Evolutionary conservation across 2,113 vertebrate genomes (phyloP).

Genomic region (Ondatra zibethicus): DNA sequence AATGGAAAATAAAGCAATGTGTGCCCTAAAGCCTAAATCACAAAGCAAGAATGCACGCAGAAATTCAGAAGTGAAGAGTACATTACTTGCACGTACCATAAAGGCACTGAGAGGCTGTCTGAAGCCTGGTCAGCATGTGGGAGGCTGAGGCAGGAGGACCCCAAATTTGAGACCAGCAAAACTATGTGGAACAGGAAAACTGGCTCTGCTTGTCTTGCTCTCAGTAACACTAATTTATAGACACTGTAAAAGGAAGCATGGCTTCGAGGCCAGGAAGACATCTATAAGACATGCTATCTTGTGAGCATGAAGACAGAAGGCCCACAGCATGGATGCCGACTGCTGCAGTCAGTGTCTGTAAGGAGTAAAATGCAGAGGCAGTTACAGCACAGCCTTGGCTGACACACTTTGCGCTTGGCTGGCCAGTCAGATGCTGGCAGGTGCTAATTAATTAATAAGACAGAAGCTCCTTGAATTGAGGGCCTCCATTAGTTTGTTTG

Average conservation of each 20-base stretch:
- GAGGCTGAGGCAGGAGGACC: background rate
- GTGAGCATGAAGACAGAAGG: background rate
- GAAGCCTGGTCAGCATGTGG: background rate
- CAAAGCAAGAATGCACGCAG: background rate
- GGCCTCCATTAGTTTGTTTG: background rate
- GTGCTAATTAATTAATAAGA: background rate
- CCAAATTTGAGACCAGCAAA: background rate
- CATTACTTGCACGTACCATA: accelerated
- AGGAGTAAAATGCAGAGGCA: background rate
- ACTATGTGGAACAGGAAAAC: background rate
- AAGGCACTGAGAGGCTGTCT: too few relatives aligned
- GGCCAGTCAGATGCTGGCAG: background rate
- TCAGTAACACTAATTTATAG: background rate
- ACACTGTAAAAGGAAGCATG: background rate
- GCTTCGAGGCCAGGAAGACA: background rate
- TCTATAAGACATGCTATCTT: background rate
- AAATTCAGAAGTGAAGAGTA: background rate
- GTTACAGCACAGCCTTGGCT: background rate
- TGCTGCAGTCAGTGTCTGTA: background rate
- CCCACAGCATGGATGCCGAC: background rate
- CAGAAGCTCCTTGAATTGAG: background rate
- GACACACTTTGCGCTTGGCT: background rate
- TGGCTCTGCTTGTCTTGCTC: background rate
- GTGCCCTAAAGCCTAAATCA: background rate
- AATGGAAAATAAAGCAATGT: background rate